These are phyloP conservation scores for Baronia brevicornis DNA, from an alignment of 2,888 invertebrate species.

Conservation along the genomic window DNA sequence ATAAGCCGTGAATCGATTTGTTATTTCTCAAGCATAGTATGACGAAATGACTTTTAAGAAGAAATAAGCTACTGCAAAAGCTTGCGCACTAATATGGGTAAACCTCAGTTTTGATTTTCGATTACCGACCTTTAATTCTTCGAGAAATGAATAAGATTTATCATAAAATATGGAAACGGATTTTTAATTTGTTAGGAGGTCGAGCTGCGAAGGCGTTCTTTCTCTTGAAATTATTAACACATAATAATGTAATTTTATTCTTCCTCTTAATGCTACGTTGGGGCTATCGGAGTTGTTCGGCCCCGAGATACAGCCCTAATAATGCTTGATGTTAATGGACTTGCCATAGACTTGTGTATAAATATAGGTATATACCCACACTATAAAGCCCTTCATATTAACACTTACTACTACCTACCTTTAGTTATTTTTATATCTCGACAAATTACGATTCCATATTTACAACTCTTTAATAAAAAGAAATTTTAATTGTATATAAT, in stretches of 20 bases:
- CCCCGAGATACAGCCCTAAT: conserved; percentile 57
- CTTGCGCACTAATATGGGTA: conserved; percentile 40
- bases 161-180: conserved; percentile 34
- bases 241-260: conserved; percentile 73
- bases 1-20: conserved; percentile 33
- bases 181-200: conserved; percentile 52
- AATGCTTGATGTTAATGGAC: conserved; percentile 66
- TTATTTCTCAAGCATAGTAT: conserved; percentile 32
- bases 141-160: conserved; percentile 38
- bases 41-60: conserved; percentile 29
- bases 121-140: conserved; percentile 29
- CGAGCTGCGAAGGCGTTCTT: conserved; percentile 43
- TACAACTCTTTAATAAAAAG: too few relatives aligned
- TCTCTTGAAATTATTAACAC: conserved; percentile 72
- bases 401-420: conserved; percentile 11
- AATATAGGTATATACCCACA: conserved; percentile 20
- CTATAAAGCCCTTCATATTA: conserved; percentile 11
- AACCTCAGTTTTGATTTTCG: conserved; percentile 36
- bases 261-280: conserved; percentile 68
- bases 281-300: conserved; percentile 56
- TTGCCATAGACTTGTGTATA: conserved; percentile 36
- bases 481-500: too few relatives aligned
- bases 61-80: conserved; percentile 41
- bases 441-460: too few relatives aligned
- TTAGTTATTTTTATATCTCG: too few relatives aligned